Evolutionary conservation across 2,113 vertebrate species (phyloP).

Genomic region (Gadus chalcogrammus): DNA sequence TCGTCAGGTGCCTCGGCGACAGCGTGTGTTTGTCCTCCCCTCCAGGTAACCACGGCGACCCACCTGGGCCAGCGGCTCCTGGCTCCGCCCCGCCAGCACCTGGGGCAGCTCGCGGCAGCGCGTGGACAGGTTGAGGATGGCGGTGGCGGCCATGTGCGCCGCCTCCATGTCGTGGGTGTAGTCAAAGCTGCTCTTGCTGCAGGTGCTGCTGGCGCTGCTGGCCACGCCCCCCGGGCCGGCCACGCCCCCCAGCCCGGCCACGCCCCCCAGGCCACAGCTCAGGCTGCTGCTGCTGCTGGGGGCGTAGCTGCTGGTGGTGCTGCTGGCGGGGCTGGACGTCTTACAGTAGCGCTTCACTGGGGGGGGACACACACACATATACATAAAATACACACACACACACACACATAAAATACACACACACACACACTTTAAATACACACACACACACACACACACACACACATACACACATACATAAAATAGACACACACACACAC

Average conservation of each 20-base stretch:
- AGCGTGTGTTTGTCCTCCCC: not conserved
- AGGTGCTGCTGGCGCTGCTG: constrained; percentile 98
- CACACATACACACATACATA: not conserved
- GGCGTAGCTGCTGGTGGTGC: constrained; percentile 95
- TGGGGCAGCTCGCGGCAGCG: constrained; percentile 96
- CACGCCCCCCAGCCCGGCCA: constrained; percentile 69
- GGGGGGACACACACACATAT: not conserved
- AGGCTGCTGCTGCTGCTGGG: constrained; percentile 95
- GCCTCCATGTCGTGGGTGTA: constrained; percentile 99
- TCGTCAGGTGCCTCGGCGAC: not conserved
- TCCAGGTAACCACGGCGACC: not conserved
- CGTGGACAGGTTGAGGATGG: constrained; percentile 98
- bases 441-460: constrained; percentile 11
- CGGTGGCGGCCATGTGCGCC: constrained; percentile 97
- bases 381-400: too few species aligned
- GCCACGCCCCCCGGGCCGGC: constrained; percentile 39
- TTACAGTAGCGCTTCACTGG: constrained; percentile 95
- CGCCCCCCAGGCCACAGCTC: constrained; percentile 56
- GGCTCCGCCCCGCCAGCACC: constrained; percentile 87
- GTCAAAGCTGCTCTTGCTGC: constrained; percentile 99
- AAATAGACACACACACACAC: not conserved
- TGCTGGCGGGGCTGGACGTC: constrained; percentile 93
- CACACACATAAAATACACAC: not conserved
- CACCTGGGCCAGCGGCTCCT: constrained; percentile 91
- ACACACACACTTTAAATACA: not conserved